A percentile compares a stretch with the other conserved stretches of the same genome.
phyloP scores from a whole-genome alignment of 1,140 invertebrate species.

The Diorhabda carinulata region DNA sequence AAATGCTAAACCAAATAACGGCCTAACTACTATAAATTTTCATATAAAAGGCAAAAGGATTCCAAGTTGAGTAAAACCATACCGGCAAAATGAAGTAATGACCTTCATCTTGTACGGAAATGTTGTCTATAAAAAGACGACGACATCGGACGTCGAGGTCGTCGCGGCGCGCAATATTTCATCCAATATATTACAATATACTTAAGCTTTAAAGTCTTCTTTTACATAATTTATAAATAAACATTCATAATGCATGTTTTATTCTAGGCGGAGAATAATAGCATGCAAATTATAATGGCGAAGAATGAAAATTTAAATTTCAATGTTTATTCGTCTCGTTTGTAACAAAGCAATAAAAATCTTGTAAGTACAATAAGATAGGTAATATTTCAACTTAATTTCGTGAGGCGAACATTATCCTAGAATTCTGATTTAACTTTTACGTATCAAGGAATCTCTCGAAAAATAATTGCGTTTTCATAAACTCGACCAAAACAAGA shows the following conservation, averaged over 20 bases:
- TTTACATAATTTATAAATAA: conserved; percentile 49
- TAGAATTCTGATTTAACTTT: too few species aligned
- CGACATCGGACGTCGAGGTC: conserved; percentile 11
- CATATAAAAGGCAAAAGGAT: conserved; percentile 11
- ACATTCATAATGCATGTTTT: conserved; percentile 47
- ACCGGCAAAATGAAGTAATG: conserved; percentile 18
- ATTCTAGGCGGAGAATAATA: conserved; percentile 40
- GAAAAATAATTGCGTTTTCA: too few species aligned
- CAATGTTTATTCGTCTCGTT: conserved; percentile 38
- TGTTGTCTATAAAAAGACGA: conserved; percentile 23
- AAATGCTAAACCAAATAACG: not conserved
- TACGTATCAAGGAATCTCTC: too few species aligned
- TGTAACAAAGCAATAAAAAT: conserved; percentile 3
- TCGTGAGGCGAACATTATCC: too few species aligned
- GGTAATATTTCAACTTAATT: not conserved
- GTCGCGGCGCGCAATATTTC: conserved; percentile 19
- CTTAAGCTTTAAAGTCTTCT: conserved; percentile 33
- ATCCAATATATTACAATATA: conserved; percentile 28
- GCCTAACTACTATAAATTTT: not conserved
- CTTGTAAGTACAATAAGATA: not conserved
- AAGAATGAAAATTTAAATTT: conserved; percentile 44
- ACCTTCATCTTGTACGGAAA: conserved; percentile 24
- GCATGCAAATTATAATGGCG: conserved; percentile 46
- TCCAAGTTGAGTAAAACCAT: conserved; percentile 9
- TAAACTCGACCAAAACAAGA: too few species aligned